Evolutionary conservation across 2,888 invertebrate species (phyloP), one percentile per base, ranked within the genome.

Genomic region (Meiosimyza decipiens): DNA sequence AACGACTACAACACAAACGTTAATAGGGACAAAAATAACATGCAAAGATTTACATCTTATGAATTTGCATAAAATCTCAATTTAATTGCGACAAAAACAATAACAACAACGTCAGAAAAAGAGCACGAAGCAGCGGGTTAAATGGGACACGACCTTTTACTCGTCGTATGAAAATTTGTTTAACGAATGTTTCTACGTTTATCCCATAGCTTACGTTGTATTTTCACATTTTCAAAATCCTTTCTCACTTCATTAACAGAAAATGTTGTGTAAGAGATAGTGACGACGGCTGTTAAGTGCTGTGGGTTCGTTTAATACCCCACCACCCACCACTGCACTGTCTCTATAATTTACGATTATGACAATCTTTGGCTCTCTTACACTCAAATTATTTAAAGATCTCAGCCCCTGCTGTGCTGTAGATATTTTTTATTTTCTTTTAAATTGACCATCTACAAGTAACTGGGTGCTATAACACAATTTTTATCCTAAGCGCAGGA

Each of bases 71-170:
- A 64, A 64, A 64, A 51, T 64, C 51, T 50, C 28, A 22, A 64
- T 64, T 50, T 64, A 51, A 51, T 64, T 64, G 64, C 51, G 28
- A n/a, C n/a, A 62, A 62, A 62, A 62, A 62, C 47, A 62, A 62
- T 57, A 28, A 11, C 16, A 15, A 28, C 6, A 6, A 16, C 16
- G n/a, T 1, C 60, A 62, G 15, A 16, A 16, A 33, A 15, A 62
- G 40, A 6, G 16, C 47, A 15, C 47, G 40, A 4, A 47, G 16
- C n/a, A 13, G 15, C n/a, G 16, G n/a, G 33, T 40, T 40, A 40
- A 40, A 40, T 40, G 40, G 40, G 40, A 40, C 9, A 40, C 40
- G 40, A 40, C 40, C n/a, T 5, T 60, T 16, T 62, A n/a, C 9
- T 60, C 4, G 3, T 28, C 3, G 60, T 33, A 33, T 33, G 40